Evolutionary conservation across 2,888 invertebrate genomes (phyloP).

Genomic region (Alentia gelatinosa): DNA sequence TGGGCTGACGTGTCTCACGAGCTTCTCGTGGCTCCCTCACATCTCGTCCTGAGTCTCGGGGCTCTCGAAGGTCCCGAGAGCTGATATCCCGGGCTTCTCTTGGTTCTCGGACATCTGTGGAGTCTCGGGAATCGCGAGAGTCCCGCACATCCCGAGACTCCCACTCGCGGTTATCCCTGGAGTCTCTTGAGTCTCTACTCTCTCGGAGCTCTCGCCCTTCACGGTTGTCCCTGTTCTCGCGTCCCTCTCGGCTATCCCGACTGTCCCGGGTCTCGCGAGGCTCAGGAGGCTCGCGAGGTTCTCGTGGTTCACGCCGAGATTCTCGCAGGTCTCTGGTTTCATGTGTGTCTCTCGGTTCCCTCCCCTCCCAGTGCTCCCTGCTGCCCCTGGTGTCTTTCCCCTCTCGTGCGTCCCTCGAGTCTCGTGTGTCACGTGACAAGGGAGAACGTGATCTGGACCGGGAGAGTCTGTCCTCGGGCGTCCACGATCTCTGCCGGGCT

Average conservation of each 20-base stretch:
- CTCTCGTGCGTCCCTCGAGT: slow-evolving; percentile 7
- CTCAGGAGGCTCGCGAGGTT: slow-evolving; percentile 4
- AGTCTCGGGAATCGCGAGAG: background rate
- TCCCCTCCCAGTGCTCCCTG: slow-evolving; percentile 24
- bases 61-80: background rate
- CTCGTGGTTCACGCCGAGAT: background rate
- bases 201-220: slow-evolving; percentile 51
- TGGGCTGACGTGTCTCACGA: background rate
- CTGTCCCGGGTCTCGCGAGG: background rate
- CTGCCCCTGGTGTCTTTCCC: background rate
- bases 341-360: background rate
- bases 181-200: background rate
- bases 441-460: slow-evolving; percentile 63
- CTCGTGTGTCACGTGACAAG: slow-evolving; percentile 32
- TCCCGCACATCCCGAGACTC: background rate
- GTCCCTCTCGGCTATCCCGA: background rate
- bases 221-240: slow-evolving; percentile 49
- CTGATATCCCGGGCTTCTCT: background rate
- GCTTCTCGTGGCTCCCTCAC: background rate
- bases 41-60: background rate
- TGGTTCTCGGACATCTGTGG: background rate
- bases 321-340: slow-evolving; percentile 31
- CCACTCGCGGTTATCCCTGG: background rate
- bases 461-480: slow-evolving; percentile 61
- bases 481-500: slow-evolving; percentile 54